Conservation (phyloP, 2,888 invertebrate species). For the Epicampocera succincta region DNA sequence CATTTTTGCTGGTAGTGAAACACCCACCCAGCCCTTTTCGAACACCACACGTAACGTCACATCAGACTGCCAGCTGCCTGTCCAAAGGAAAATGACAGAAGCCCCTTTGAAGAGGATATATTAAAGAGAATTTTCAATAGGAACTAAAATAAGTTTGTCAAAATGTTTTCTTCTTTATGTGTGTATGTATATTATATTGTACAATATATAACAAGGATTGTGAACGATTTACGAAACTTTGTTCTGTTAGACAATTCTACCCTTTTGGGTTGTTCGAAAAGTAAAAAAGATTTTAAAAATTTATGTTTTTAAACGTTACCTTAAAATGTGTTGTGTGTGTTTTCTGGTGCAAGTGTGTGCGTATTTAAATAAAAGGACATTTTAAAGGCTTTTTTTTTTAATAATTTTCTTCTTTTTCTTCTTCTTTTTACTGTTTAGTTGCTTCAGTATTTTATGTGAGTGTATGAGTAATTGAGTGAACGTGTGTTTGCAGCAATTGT, state of each 20-base stretch:
- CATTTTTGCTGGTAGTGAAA: constrained; percentile 32
- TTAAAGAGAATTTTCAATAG: constrained; percentile 18
- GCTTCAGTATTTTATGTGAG: constrained; percentile 4
- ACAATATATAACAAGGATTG: background rate
- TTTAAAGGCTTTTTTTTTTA: constrained; percentile 54
- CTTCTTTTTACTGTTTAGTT: constrained; percentile 1
- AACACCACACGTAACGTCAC: background rate
- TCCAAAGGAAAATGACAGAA: constrained; percentile 11
- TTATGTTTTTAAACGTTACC: constrained; percentile 41
- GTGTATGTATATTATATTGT: background rate
- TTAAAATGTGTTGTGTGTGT: constrained; percentile 17
- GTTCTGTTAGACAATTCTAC: constrained; percentile 33
- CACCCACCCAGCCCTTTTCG: constrained; percentile 1
- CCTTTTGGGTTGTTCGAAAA: constrained; percentile 2
- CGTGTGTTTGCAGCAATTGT: constrained; percentile 3
- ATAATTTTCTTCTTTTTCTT: constrained; percentile 31
- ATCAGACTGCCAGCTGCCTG: constrained; percentile 6
- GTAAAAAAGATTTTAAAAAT: constrained; percentile 41
- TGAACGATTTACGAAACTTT: constrained; percentile 6
- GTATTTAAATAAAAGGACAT: constrained; percentile 58
- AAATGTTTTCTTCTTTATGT: constrained; percentile 5
- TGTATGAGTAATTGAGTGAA: constrained; percentile 10
- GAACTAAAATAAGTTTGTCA: constrained; percentile 39
- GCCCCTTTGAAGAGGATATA: constrained; percentile 9
- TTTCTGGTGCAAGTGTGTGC: background rate